Base-by-base conservation (phyloP, 1,140 invertebrate genomes). In the Atta cephalotes region DNA sequence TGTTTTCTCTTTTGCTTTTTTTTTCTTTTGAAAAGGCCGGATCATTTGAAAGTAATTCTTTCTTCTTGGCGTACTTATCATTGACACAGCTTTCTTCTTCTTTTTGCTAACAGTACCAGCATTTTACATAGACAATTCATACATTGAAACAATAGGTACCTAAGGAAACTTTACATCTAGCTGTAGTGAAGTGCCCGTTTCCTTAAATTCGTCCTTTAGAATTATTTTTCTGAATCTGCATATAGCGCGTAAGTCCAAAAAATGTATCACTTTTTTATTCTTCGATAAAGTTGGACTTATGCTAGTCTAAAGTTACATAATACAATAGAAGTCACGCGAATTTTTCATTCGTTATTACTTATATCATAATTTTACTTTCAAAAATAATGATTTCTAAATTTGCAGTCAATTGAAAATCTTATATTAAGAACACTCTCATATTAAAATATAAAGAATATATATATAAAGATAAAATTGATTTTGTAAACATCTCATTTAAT, bases 111-210 rank as follows among this genome's bases (percentile, higher is more conserved):
- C 68, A 53, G 39, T 71, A 58, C 81, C 80, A 88, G 81, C 89
- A 88, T 85, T 81, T 63, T 72, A 90, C 70, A 82, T 62, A 81
- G 86, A 90, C 89, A 66, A 90, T 90, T 74, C 86, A 71, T 90
- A 90, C 51, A 51, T 86, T 70, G 63, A 90, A 90, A 90, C 89
- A 90, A 90, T 90, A 87, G 80, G 49, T 90, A 90, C 62, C 82
- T 88, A 90, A 91, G 87, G 58, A 90, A 90, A 88, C 80, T 86
- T 84, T 88, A 90, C 79, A 91, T 88, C 87, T 90, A 80, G 87
- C 71, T 91, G 72, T 70, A 51, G 66, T 91, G 76, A 88, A 58
- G 84, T 68, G 86, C 84, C 90, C 85, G 87, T 90, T 78, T 66
- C 68, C 82, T 87, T 84, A 88, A 88, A 87, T 88, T 87, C 79